These are phyloP conservation scores for Octopus sinensis DNA, from an alignment of 1,140 invertebrate genomes.

Conservation along the genomic window DNA sequence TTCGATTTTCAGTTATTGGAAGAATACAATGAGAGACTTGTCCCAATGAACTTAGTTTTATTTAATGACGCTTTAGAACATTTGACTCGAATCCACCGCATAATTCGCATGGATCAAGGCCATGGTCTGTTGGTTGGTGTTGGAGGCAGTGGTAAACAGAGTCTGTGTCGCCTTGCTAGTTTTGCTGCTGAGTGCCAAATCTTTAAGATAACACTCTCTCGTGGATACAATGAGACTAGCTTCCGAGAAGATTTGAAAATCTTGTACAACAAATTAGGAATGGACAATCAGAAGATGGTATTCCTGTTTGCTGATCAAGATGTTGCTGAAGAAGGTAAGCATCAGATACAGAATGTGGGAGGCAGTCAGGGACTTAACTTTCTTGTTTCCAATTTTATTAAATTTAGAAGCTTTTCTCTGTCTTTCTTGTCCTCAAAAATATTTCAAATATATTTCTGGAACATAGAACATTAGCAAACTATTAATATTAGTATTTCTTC, in stretches of 20 bases:
- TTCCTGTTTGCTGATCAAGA: conserved; percentile 82
- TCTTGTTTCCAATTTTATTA: too few relatives aligned
- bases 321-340: conserved; percentile 63
- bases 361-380: too few relatives aligned
- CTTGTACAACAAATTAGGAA: conserved; percentile 73
- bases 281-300: conserved; percentile 73
- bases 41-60: conserved; percentile 72
- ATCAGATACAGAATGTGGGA: too few relatives aligned
- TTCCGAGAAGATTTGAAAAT: conserved; percentile 84
- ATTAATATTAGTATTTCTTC: too few relatives aligned
- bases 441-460: too few relatives aligned
- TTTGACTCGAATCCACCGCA: conserved; percentile 78
- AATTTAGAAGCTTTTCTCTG: too few relatives aligned
- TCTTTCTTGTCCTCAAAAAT: too few relatives aligned
- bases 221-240: conserved; percentile 76
- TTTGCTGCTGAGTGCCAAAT: conserved; percentile 66
- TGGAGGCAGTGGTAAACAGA: conserved; percentile 80
- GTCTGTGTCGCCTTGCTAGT: conserved; percentile 53
- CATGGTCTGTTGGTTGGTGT: conserved; percentile 82
- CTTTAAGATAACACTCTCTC: conserved; percentile 77
- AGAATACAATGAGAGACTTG: conserved; percentile 73
- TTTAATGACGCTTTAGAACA: conserved; percentile 89
- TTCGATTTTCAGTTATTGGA: conserved; percentile 69
- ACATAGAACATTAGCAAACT: too few relatives aligned
- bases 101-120: conserved; percentile 77